phyloP scores from a whole-genome alignment of 2,797 vertebrate species.

The Denticeps clupeoides region DNA sequence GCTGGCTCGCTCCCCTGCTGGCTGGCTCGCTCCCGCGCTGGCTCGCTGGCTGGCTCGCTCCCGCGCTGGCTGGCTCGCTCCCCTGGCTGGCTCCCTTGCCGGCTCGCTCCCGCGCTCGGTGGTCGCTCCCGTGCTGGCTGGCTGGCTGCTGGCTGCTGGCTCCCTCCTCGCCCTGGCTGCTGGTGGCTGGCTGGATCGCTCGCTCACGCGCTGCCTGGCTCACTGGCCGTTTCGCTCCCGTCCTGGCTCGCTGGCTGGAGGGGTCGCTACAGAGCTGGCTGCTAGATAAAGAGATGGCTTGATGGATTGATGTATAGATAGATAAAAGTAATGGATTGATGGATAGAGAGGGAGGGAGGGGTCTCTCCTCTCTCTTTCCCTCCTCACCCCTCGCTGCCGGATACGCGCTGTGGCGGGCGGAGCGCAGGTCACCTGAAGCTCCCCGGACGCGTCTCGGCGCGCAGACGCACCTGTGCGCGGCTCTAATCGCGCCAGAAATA shows the following conservation, averaged over 20 bases:
- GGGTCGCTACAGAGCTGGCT: conserved; percentile 17
- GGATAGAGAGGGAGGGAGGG: too few species aligned
- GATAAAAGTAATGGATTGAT: too few species aligned
- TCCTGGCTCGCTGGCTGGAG: conserved; percentile 7
- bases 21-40: not conserved
- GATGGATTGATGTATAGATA: too few species aligned
- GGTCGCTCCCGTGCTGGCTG: not conserved
- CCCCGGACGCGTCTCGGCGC: too few species aligned
- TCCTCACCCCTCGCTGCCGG: too few species aligned
- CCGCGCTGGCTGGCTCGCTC: not conserved
- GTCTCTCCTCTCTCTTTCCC: too few species aligned
- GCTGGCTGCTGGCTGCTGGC: not conserved
- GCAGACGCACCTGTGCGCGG: too few species aligned
- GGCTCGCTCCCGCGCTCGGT: conserved; percentile 1
- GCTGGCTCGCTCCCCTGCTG: conserved; percentile 4
- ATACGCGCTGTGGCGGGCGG: too few species aligned
- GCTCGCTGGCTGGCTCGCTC: not conserved
- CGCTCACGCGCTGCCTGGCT: not conserved
- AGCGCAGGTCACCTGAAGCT: too few species aligned
- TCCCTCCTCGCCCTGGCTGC: not conserved
- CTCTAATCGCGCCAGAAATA: too few species aligned
- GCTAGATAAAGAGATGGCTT: conserved; percentile 12
- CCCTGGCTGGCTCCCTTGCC: not conserved
- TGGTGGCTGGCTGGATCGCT: not conserved
- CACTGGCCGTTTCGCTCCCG: not conserved